Percentiles rank a stretch among this genome's conserved stretches.
These are phyloP conservation scores for Cranoglanis bouderius DNA, from an alignment of 2,113 vertebrate species.

Conservation along the genomic window DNA sequence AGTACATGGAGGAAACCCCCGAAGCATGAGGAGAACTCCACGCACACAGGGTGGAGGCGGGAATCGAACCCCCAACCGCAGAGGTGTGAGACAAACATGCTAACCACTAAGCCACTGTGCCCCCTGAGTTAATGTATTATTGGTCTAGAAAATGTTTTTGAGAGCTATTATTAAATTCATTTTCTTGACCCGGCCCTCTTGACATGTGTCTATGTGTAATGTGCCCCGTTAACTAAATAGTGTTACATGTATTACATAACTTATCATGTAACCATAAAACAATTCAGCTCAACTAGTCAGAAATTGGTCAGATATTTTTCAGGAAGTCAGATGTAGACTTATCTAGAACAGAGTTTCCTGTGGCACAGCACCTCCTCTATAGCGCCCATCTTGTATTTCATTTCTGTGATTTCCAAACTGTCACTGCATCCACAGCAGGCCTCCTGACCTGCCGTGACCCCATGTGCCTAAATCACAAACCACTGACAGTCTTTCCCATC, in stretches of 20 bases:
- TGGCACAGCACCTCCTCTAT: background rate
- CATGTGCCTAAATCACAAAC: conserved; percentile 2
- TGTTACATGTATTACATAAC: background rate
- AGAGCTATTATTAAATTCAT: background rate
- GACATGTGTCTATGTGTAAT: background rate
- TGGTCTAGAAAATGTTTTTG: too few species aligned
- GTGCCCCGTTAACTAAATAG: background rate
- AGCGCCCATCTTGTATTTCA: background rate
- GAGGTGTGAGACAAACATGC: too few species aligned
- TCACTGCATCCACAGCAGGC: background rate
- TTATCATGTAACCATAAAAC: background rate
- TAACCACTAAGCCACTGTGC: too few species aligned
- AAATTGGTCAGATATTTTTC: background rate
- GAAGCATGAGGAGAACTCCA: too few species aligned
- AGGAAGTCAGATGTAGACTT: background rate
- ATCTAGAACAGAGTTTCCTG: conserved; percentile 6
- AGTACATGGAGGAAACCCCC: too few species aligned
- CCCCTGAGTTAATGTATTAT: too few species aligned
- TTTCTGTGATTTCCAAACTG: background rate
- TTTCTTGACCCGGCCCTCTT: background rate
- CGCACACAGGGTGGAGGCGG: too few species aligned
- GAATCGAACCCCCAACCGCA: too few species aligned
- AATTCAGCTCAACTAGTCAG: background rate
- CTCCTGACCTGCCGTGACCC: background rate
- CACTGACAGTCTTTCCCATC: background rate